Conservation (phyloP, 2,888 invertebrate species). For the Drosophila sordidula region DNA sequence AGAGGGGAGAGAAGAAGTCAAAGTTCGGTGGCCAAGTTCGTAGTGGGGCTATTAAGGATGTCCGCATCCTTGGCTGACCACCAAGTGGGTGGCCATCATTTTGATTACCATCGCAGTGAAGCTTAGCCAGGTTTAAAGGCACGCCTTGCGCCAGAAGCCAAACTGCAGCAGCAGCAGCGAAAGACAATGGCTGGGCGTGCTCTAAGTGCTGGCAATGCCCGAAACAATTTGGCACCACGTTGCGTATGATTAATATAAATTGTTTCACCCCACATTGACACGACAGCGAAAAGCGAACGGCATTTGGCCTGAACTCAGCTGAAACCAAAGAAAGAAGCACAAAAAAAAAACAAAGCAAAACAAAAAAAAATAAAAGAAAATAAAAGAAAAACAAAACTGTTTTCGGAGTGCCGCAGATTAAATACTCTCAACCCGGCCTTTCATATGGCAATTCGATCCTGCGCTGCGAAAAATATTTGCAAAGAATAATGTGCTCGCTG, state of each 20-base stretch:
- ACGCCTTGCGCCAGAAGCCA: constrained; percentile 2
- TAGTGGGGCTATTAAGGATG: constrained; percentile 20
- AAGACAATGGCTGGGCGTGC: neutral
- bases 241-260: constrained; percentile 74
- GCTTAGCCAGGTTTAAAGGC: constrained; percentile 10
- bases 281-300: neutral
- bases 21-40: neutral
- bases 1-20: neutral
- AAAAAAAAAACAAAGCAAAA: neutral
- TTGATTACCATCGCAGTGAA: constrained; percentile 15
- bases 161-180: neutral
- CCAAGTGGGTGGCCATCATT: constrained; percentile 24
- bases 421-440: neutral
- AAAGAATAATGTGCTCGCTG: neutral
- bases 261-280: constrained; percentile 32
- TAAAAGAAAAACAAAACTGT: neutral
- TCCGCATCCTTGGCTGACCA: constrained; percentile 24
- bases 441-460: neutral
- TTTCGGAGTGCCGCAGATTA: neutral
- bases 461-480: neutral
- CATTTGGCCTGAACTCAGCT: constrained; percentile 5
- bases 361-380: neutral
- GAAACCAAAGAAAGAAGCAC: neutral
- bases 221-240: constrained; percentile 64
- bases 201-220: constrained; percentile 23